Conservation (phyloP, 1,140 invertebrate species). For the Atopsyche davidsoni region DNA sequence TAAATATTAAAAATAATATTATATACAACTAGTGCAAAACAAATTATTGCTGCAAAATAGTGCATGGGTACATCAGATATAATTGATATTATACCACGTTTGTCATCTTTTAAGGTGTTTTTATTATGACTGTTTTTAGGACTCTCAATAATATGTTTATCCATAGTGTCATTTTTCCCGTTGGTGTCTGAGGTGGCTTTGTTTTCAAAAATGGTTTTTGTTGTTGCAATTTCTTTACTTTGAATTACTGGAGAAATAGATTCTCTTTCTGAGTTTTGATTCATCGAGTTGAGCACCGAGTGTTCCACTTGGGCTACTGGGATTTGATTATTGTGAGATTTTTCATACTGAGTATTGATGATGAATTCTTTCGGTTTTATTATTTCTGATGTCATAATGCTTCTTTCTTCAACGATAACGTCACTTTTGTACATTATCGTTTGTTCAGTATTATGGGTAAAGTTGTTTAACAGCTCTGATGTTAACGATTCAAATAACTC, state of each 20-base stretch:
- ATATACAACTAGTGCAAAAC: conserved; percentile 47
- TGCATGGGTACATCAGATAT: conserved; percentile 47
- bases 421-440: conserved; percentile 24
- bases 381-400: conserved; percentile 6
- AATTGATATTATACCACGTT: conserved; percentile 34
- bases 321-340: neutral
- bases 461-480: conserved; percentile 6
- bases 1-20: conserved; percentile 46
- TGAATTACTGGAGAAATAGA: neutral
- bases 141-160: conserved; percentile 1
- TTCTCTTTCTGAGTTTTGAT: neutral
- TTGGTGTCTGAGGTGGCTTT: neutral
- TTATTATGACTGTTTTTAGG: neutral
- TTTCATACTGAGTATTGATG: neutral
- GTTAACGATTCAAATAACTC: neutral
- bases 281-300: neutral
- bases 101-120: conserved; percentile 33
- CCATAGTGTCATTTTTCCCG: neutral
- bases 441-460: neutral
- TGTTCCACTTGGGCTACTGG: neutral
- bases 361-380: neutral
- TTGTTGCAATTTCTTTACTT: conserved; percentile 1
- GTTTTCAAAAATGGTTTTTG: conserved; percentile 2
- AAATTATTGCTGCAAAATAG: conserved; percentile 46
- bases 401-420: conserved; percentile 23